Conservation (phyloP, 2,888 invertebrate species). For the Doris montereyensis region DNA sequence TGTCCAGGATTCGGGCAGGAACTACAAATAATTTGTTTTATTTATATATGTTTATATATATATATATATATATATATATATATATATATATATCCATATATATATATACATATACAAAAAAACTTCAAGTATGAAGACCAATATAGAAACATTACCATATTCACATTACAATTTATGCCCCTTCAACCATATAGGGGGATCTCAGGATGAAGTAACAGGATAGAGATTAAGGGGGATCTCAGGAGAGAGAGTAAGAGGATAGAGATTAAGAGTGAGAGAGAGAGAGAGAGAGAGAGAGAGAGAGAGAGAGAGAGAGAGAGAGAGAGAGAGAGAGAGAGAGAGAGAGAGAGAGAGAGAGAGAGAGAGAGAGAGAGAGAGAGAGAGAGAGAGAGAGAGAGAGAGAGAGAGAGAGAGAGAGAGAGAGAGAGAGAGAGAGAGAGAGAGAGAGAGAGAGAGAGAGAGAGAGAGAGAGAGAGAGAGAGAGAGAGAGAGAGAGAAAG, state of each 20-base stretch:
- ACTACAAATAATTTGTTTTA: slow-evolving; percentile 60
- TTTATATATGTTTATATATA: too few species aligned
- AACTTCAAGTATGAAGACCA: too few species aligned
- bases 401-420: neutral
- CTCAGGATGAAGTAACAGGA: too few species aligned
- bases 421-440: neutral
- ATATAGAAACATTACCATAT: neutral
- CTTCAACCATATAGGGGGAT: neutral
- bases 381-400: neutral
- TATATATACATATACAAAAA: too few species aligned
- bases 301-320: neutral
- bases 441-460: neutral
- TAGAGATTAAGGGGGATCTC: too few species aligned
- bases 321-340: neutral
- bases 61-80: too few species aligned
- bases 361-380: neutral
- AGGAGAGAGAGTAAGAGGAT: too few species aligned
- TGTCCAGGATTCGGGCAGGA: slow-evolving; percentile 63
- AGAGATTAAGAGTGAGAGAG: too few species aligned
- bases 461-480: neutral
- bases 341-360: neutral
- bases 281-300: neutral
- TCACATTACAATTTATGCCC: neutral
- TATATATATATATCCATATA: too few species aligned
- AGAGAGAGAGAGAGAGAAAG: neutral